Conservation (phyloP, 2,113 vertebrate species). For the Nothobranchius furzeri region DNA sequence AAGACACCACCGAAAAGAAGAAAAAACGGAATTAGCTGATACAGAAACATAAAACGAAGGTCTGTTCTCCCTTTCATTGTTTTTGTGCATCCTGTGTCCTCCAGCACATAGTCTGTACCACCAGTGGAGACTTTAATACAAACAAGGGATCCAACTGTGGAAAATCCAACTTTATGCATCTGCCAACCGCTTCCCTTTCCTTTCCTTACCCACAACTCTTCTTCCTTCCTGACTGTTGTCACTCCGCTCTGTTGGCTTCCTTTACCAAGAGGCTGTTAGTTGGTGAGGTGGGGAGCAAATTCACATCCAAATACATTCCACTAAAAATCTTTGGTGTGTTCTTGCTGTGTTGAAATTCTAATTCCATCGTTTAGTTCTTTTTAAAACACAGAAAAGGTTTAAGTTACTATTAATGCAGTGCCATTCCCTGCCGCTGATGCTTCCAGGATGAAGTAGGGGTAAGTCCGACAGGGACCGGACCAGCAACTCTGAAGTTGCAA, state of each 20-base stretch:
- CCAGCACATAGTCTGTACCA: constrained; percentile 46
- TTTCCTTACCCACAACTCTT: constrained; percentile 22
- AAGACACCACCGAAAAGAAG: constrained; percentile 5
- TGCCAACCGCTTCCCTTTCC: constrained; percentile 44
- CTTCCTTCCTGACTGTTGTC: constrained; percentile 58
- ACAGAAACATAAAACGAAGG: constrained; percentile 32
- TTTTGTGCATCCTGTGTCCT: constrained; percentile 35
- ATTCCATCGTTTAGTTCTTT: too few relatives aligned
- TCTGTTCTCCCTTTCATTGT: constrained; percentile 35
- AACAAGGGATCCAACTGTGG: constrained; percentile 43
- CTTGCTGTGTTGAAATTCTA: too few relatives aligned
- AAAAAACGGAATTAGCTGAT: constrained; percentile 13
- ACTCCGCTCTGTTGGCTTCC: constrained; percentile 30
- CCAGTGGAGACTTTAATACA: constrained; percentile 42
- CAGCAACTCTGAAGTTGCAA: too few relatives aligned
- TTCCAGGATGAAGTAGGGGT: too few relatives aligned
- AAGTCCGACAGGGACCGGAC: too few relatives aligned
- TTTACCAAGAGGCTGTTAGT: constrained; percentile 19
- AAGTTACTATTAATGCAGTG: too few relatives aligned
- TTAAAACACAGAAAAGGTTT: too few relatives aligned
- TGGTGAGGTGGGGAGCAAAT: constrained; percentile 6
- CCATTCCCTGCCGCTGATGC: too few relatives aligned
- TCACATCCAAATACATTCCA: background rate
- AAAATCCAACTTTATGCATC: constrained; percentile 40
- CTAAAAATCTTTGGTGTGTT: background rate